A percentile compares a stretch with the other conserved stretches of the same genome.
Evolutionary conservation across 2,888 invertebrate species (phyloP).

Genomic region (Branchipolynoe longqiensis): DNA sequence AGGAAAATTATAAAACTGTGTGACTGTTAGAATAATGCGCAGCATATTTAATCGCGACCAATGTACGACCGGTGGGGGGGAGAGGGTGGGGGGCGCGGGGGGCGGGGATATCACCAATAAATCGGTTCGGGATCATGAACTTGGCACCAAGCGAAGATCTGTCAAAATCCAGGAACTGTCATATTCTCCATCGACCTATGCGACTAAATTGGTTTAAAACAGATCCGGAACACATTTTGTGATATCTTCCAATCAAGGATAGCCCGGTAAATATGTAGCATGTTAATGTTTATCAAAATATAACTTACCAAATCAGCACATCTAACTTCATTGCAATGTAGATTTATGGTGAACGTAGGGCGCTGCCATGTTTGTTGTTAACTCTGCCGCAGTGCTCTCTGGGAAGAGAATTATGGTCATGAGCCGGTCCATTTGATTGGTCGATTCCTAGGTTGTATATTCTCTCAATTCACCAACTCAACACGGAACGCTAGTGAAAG

Average conservation of each 20-base stretch:
- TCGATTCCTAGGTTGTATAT: no score
- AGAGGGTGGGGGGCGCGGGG: no score
- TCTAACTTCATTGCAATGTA: constrained; percentile 23
- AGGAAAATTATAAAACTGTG: no score
- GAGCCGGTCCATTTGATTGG: background rate
- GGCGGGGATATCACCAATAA: no score
- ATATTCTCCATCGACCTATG: background rate
- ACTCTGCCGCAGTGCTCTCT: background rate
- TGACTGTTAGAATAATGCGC: no score
- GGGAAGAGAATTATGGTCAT: background rate
- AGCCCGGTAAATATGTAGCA: background rate
- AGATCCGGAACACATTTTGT: background rate
- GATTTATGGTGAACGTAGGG: constrained; percentile 47
- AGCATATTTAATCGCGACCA: no score
- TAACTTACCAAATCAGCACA: constrained; percentile 15
- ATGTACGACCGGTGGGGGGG: no score
- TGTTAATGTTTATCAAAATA: background rate
- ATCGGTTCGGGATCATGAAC: background rate
- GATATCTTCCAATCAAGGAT: background rate
- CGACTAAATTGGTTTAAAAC: background rate
- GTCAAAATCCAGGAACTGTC: constrained; percentile 39
- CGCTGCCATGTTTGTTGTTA: constrained; percentile 57
- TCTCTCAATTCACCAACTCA: no score
- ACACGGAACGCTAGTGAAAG: no score
- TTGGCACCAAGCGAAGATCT: background rate